Conservation (phyloP, 2,113 vertebrate genomes). For the Smithornis capensis region DNA sequence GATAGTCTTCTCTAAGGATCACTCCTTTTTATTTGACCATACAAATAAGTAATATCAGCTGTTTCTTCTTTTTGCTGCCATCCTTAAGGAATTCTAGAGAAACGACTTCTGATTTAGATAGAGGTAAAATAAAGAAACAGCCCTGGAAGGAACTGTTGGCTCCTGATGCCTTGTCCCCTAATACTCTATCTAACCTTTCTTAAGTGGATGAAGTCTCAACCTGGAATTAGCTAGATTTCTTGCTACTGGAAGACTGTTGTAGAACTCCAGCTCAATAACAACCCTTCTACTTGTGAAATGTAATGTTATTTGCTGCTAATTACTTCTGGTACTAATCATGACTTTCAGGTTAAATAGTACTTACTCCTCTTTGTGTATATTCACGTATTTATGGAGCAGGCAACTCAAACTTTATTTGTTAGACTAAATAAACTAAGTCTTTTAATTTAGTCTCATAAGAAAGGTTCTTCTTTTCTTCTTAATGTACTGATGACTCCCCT, state of each 20-base stretch:
- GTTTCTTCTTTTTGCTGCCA: not conserved
- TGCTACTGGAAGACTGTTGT: not conserved
- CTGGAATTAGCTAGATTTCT: not conserved
- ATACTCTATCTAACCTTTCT: not conserved
- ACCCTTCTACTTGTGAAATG: not conserved
- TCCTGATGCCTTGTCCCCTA: not conserved
- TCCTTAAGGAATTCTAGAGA: not conserved
- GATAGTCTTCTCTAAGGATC: not conserved
- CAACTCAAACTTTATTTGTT: not conserved
- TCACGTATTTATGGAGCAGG: not conserved
- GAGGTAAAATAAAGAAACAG: not conserved
- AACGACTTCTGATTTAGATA: not conserved
- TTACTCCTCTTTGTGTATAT: not conserved
- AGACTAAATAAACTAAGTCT: constrained; percentile 6
- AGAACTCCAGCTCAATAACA: not conserved
- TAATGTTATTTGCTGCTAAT: not conserved
- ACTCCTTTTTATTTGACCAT: not conserved
- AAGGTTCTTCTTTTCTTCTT: not conserved
- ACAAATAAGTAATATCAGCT: not conserved
- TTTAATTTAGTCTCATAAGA: not conserved
- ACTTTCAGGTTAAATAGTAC: not conserved
- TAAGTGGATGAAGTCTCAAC: not conserved
- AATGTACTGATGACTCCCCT: not conserved
- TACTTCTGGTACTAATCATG: not conserved
- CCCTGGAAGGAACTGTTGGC: not conserved